Conservation (phyloP, 1,140 invertebrate species). For the Conus ventricosus region DNA sequence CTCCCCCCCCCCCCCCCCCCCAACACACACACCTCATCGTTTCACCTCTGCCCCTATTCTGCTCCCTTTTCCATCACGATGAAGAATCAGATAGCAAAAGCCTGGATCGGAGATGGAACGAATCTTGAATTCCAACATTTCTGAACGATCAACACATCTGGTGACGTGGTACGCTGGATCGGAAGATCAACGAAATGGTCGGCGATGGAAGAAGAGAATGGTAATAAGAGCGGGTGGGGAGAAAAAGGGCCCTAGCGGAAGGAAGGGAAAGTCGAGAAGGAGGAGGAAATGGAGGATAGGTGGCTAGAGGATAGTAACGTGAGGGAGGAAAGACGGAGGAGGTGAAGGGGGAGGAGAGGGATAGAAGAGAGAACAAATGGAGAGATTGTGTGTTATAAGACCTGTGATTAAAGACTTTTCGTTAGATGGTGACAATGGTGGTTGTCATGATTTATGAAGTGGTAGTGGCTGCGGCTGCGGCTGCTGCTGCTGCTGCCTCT, state of each 20-base stretch:
- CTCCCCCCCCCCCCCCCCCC: neutral
- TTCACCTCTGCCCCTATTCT: too few species aligned
- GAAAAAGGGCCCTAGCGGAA: neutral
- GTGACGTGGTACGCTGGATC: neutral
- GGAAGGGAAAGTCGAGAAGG: neutral
- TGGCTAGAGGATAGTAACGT: neutral
- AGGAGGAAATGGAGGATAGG: neutral
- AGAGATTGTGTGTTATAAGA: too few species aligned
- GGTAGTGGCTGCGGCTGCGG: too few species aligned
- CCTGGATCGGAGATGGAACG: slow-evolving; percentile 18
- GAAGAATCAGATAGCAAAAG: slow-evolving; percentile 14
- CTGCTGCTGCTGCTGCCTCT: too few species aligned
- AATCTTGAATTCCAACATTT: neutral
- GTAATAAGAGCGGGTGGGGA: neutral
- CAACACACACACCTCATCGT: too few species aligned
- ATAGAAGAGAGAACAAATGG: neutral
- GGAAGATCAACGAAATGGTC: neutral
- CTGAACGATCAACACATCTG: neutral
- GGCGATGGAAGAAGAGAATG: neutral
- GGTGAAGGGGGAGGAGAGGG: neutral
- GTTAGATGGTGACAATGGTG: too few species aligned
- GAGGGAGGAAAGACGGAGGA: neutral
- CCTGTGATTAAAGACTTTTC: too few species aligned
- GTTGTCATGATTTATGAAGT: too few species aligned
- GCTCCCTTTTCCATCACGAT: neutral